These are phyloP conservation scores for Tetanocera ferruginea DNA, from an alignment of 2,888 invertebrate genomes.

Conservation along the genomic window DNA sequence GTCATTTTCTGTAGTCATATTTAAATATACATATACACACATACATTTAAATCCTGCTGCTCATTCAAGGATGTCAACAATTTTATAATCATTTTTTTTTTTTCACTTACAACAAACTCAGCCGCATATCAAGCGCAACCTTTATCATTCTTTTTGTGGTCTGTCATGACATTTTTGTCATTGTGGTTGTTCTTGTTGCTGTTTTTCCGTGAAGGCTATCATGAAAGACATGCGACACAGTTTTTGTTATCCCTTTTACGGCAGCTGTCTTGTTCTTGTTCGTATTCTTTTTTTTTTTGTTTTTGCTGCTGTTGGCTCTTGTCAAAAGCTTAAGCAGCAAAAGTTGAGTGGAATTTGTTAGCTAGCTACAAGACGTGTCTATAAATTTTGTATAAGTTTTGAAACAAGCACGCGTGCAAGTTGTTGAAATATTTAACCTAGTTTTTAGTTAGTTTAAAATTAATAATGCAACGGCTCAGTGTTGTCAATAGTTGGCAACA, in stretches of 20 bases:
- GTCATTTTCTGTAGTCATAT: neutral
- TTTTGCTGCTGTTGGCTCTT: neutral
- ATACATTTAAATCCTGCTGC: neutral
- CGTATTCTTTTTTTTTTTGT: neutral
- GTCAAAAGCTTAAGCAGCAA: neutral
- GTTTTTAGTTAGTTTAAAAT: neutral
- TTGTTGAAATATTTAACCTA: neutral
- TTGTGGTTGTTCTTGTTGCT: neutral
- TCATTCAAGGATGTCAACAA: neutral
- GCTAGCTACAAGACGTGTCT: constrained; percentile 54
- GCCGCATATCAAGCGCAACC: neutral
- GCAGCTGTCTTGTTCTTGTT: neutral
- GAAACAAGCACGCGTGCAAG: constrained; percentile 30
- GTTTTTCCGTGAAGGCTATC: neutral
- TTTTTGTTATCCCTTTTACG: neutral
- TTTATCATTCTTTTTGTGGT: constrained; percentile 24
- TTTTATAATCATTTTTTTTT: constrained; percentile 16
- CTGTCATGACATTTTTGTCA: neutral
- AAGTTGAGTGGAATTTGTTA: constrained; percentile 3
- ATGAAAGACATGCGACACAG: neutral
- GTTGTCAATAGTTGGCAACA: neutral
- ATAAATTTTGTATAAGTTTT: constrained; percentile 57
- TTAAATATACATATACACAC: neutral
- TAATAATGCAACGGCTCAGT: neutral
- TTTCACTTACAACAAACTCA: neutral